Percentiles rank a stretch among this genome's conserved stretches.
These are phyloP conservation scores for Isurus oxyrinchus DNA, from an alignment of 2,113 vertebrate genomes.

Conservation along the genomic window DNA sequence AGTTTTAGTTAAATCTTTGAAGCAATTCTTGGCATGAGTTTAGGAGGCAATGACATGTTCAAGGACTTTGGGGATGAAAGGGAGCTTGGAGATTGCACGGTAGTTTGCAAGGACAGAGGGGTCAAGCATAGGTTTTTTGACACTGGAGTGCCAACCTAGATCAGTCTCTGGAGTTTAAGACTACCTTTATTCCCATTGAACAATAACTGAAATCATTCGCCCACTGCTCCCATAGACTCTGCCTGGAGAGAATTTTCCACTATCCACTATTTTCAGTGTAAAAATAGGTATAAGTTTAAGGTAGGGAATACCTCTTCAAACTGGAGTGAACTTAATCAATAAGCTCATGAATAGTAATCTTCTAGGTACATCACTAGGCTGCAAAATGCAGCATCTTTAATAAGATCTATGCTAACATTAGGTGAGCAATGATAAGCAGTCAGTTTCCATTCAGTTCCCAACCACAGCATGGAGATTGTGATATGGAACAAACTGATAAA, in stretches of 20 bases:
- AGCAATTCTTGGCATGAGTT: too few relatives aligned
- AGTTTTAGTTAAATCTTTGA: too few relatives aligned
- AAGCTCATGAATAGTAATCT: background rate
- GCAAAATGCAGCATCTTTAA: background rate
- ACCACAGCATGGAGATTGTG: background rate
- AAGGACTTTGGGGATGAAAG: too few relatives aligned
- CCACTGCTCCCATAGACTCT: background rate
- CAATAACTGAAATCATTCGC: background rate
- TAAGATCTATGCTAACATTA: background rate
- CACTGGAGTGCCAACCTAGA: background rate
- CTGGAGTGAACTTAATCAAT: background rate
- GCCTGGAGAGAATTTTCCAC: background rate
- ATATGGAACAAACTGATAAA: background rate
- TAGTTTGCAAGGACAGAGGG: background rate
- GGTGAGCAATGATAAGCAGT: background rate
- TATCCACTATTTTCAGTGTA: background rate
- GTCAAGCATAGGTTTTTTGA: background rate
- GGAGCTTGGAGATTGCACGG: background rate
- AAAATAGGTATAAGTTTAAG: background rate
- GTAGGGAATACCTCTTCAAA: background rate
- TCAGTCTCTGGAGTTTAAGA: background rate
- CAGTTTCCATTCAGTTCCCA: background rate
- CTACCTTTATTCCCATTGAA: background rate
- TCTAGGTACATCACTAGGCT: background rate
- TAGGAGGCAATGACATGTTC: too few relatives aligned